Conservation (phyloP, 2,797 vertebrate genomes). For the Sebastiscus albofasciatus region DNA sequence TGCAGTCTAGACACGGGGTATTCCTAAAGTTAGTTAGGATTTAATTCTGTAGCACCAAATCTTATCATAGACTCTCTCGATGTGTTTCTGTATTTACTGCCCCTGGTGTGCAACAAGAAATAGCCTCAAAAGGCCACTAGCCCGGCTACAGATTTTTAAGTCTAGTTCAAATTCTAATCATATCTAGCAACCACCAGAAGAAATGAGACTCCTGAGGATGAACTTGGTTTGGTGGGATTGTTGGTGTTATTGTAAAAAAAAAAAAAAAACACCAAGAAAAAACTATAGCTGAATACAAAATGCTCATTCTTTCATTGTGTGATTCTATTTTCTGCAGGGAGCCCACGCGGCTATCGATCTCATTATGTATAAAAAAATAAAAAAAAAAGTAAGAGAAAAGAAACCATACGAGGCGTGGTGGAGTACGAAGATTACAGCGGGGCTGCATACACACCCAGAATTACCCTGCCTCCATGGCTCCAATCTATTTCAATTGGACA, state of each 20-base stretch:
- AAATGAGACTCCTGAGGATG: background rate
- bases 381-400: slow-evolving; percentile 48
- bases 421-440: slow-evolving; percentile 54
- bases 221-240: background rate
- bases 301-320: slow-evolving; percentile 21
- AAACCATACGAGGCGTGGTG: slow-evolving; percentile 47
- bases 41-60: too few species aligned
- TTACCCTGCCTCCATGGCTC: slow-evolving; percentile 61
- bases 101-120: background rate
- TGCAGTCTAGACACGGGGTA: too few species aligned
- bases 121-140: background rate
- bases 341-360: slow-evolving; percentile 52
- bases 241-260: background rate
- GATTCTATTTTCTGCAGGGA: slow-evolving; percentile 47
- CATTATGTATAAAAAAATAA: slow-evolving; percentile 50
- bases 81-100: too few species aligned
- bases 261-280: background rate
- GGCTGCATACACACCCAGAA: slow-evolving; percentile 50
- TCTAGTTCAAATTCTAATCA: background rate
- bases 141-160: background rate
- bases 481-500: slow-evolving; percentile 83
- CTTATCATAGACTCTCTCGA: too few species aligned
- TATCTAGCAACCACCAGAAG: background rate
- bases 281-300: background rate
- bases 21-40: too few species aligned